Evolutionary conservation across 2,113 vertebrate species (phyloP).

Genomic region (Geococcyx californianus): DNA sequence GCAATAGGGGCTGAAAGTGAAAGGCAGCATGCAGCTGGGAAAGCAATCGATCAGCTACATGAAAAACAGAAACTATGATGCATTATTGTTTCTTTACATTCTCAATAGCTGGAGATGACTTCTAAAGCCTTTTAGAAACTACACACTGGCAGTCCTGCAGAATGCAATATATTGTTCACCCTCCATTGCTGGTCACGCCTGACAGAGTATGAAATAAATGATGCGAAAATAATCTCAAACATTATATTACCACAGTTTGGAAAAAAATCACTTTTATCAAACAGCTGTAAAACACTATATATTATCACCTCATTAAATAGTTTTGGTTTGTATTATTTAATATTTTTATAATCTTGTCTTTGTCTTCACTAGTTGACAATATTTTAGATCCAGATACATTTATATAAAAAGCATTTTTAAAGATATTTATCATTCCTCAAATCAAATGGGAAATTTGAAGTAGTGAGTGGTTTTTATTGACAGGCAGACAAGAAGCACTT

Average conservation of each 20-base stretch:
- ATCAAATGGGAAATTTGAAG: background rate
- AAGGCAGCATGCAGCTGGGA: background rate
- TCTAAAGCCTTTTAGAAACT: background rate
- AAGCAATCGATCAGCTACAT: background rate
- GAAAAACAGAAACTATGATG: background rate
- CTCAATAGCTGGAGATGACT: background rate
- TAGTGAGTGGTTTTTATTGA: background rate
- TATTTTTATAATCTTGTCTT: background rate
- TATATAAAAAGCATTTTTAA: background rate
- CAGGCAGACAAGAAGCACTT: background rate
- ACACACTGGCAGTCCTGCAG: background rate
- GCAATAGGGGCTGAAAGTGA: background rate
- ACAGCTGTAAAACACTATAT: background rate
- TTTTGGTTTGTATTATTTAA: background rate
- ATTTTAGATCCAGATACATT: background rate
- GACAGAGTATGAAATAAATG: background rate
- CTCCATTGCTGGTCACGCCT: background rate
- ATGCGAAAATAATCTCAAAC: background rate
- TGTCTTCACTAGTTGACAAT: background rate
- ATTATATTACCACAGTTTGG: background rate
- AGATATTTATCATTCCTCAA: background rate
- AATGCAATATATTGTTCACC: background rate
- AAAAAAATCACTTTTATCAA: background rate
- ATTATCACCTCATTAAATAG: background rate
- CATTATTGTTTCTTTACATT: background rate